Percentiles rank a stretch among this genome's conserved stretches.
phyloP scores from a whole-genome alignment of 2,888 invertebrate genomes.

The Leucophenga montana region DNA sequence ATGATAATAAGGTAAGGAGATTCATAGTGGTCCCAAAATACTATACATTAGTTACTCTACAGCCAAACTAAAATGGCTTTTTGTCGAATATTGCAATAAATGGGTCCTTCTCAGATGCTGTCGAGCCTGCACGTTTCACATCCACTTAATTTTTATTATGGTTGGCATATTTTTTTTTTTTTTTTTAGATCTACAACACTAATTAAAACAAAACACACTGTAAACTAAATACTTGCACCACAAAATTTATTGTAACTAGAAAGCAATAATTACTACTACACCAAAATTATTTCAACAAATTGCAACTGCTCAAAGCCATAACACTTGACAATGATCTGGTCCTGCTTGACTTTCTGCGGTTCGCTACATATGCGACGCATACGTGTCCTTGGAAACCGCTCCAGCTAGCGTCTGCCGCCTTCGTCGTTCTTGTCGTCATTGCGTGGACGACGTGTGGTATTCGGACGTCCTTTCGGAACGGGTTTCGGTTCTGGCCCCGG shows the following conservation, averaged over 20 bases:
- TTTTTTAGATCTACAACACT: background rate
- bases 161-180: no score
- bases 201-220: background rate
- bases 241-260: background rate
- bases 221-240: background rate
- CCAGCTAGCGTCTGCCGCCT: conserved; percentile 60
- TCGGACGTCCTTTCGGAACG: conserved; percentile 66
- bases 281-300: conserved; percentile 64
- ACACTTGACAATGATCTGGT: conserved; percentile 58
- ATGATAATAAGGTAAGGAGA: no score
- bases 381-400: conserved; percentile 18
- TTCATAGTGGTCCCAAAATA: no score
- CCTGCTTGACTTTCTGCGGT: conserved; percentile 38
- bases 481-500: conserved; percentile 54
- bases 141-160: no score
- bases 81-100: no score
- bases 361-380: conserved; percentile 39
- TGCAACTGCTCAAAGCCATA: conserved; percentile 58
- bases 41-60: no score
- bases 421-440: conserved; percentile 57
- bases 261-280: conserved; percentile 38
- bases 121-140: no score
- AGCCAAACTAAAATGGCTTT: no score
- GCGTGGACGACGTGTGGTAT: conserved; percentile 64
- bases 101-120: no score